A percentile compares a stretch with the other conserved stretches of the same genome.
Conservation (phyloP, 2,888 invertebrate genomes). For the Yponomeuta evonymella region DNA sequence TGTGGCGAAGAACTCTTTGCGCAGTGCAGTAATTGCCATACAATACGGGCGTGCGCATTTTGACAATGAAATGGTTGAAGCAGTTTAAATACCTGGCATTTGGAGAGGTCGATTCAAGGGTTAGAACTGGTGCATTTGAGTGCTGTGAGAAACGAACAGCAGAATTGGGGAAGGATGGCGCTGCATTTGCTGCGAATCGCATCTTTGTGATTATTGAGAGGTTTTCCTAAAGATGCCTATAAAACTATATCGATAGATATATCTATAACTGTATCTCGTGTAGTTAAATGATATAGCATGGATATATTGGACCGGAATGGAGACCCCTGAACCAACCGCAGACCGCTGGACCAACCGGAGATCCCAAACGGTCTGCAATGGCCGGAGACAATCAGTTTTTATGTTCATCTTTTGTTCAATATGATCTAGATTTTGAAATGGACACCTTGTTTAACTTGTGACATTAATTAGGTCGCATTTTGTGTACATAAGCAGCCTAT, state of each 20-base stretch:
- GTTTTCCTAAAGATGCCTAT: background rate
- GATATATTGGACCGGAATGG: too few species aligned
- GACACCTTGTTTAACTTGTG: too few species aligned
- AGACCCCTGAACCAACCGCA: too few species aligned
- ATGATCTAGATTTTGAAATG: too few species aligned
- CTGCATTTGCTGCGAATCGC: background rate
- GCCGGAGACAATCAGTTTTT: too few species aligned
- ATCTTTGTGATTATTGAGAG: background rate
- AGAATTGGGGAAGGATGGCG: background rate
- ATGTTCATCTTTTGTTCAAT: too few species aligned
- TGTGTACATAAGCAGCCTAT: too few species aligned
- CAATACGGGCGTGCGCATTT: constrained; percentile 30
- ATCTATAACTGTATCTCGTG: background rate
- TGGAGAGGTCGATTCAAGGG: background rate
- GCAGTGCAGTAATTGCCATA: constrained; percentile 27
- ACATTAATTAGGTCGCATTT: too few species aligned
- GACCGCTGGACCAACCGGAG: too few species aligned
- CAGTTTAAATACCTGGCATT: background rate
- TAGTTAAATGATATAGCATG: too few species aligned
- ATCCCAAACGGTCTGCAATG: too few species aligned
- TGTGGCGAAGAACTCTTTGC: background rate
- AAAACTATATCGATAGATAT: background rate
- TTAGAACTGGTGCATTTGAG: background rate
- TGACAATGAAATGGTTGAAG: constrained; percentile 27
- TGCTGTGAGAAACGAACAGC: constrained; percentile 4